Percentiles rank a stretch among this genome's conserved stretches.
Evolutionary conservation across 2,113 vertebrate genomes (phyloP).

Genomic region (Ptychochromis oligacanthus): DNA sequence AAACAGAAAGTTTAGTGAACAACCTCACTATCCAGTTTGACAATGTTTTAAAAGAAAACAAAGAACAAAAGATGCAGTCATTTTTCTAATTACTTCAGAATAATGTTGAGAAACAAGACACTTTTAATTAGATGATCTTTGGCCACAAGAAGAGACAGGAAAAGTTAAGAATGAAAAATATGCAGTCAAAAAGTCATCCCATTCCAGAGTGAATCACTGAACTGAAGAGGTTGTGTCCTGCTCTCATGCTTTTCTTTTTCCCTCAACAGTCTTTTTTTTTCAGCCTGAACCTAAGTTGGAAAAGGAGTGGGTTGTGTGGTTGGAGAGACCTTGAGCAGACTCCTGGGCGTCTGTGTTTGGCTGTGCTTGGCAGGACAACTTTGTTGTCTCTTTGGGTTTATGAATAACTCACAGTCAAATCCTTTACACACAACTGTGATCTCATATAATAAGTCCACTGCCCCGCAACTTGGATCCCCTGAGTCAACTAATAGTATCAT

Average conservation of each 20-base stretch:
- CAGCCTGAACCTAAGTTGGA: slow-evolving; percentile 50
- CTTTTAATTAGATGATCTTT: slow-evolving; percentile 19
- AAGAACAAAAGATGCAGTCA: slow-evolving; percentile 6
- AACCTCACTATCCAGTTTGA: slow-evolving; percentile 55
- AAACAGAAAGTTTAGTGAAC: slow-evolving; percentile 51
- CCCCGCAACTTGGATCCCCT: slow-evolving; percentile 12
- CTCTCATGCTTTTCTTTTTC: slow-evolving; percentile 32
- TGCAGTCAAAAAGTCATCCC: slow-evolving; percentile 33
- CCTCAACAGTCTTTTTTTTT: slow-evolving; percentile 9
- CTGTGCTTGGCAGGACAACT: slow-evolving; percentile 67
- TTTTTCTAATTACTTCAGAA: not conserved
- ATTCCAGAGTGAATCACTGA: slow-evolving; percentile 31
- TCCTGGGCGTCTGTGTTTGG: slow-evolving; percentile 71
- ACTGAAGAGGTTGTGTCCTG: slow-evolving; percentile 33
- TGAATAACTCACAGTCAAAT: slow-evolving; percentile 60
- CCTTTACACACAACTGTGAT: slow-evolving; percentile 32
- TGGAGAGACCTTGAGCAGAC: slow-evolving; percentile 70
- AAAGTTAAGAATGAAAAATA: slow-evolving; percentile 24
- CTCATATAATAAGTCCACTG: slow-evolving; percentile 37
- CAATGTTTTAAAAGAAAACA: slow-evolving; percentile 23
- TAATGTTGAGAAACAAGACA: slow-evolving; percentile 7
- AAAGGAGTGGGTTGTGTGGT: slow-evolving; percentile 68
- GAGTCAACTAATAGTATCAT: slow-evolving; percentile 1
- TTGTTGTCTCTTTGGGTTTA: slow-evolving; percentile 62
- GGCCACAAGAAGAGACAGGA: slow-evolving; percentile 17